Percentiles rank a stretch among this genome's conserved stretches.
Conservation (phyloP, 1,140 invertebrate species). For the Cataglyphis hispanica region DNA sequence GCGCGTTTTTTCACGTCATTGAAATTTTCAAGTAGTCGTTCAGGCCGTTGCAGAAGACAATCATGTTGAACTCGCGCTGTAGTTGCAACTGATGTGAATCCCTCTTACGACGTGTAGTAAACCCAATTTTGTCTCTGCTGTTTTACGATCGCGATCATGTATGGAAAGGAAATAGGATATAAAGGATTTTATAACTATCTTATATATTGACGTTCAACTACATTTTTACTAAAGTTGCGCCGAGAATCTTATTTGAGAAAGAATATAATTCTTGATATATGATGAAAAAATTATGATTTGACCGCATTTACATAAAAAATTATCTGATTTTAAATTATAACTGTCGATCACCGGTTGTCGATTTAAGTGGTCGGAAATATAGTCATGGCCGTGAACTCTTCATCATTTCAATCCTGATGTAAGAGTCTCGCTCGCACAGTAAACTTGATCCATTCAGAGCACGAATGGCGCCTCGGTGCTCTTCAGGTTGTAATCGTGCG, state of each 20-base stretch:
- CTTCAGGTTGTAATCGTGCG: conserved; percentile 64
- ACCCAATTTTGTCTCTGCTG: conserved; percentile 28
- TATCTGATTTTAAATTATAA: not conserved
- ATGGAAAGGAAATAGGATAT: not conserved
- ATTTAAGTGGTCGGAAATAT: conserved; percentile 20
- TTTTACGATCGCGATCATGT: not conserved
- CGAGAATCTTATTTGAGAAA: not conserved
- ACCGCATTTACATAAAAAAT: not conserved
- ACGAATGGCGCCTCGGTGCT: conserved; percentile 45
- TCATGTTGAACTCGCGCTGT: conserved; percentile 24
- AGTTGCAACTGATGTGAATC: conserved; percentile 59
- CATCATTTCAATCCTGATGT: conserved; percentile 29
- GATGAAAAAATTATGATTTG: not conserved
- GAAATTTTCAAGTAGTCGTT: conserved; percentile 60
- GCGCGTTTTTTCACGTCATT: conserved; percentile 56
- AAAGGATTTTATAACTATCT: not conserved
- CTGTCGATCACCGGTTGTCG: not conserved
- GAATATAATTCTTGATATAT: not conserved
- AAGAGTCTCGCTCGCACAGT: conserved; percentile 39
- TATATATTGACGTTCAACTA: not conserved
- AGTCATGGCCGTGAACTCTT: conserved; percentile 26
- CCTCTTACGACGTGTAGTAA: conserved; percentile 48
- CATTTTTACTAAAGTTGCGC: too few species aligned
- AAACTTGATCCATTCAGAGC: conserved; percentile 64
- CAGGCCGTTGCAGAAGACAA: conserved; percentile 48